Conservation (phyloP, 2,797 vertebrate species). For the Epinephelus malabaricus region DNA sequence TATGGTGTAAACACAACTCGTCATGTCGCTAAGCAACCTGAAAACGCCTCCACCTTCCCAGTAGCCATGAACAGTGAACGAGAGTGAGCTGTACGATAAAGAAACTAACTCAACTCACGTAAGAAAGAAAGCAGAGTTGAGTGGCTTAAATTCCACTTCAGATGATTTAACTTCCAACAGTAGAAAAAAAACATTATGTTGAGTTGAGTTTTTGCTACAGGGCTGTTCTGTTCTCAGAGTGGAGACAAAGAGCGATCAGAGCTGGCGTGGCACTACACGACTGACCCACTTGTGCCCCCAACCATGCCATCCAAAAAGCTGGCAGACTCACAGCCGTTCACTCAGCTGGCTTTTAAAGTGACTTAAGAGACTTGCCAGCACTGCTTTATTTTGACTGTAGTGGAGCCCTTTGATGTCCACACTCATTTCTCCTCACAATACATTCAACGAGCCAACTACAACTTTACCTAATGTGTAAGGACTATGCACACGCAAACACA, state of each 20-base stretch:
- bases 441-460: neutral
- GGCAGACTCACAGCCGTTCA: constrained; percentile 34
- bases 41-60: constrained; percentile 33
- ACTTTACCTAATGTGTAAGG: neutral
- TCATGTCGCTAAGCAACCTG: constrained; percentile 68
- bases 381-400: constrained; percentile 4
- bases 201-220: constrained; percentile 29
- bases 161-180: constrained; percentile 27
- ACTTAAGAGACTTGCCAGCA: constrained; percentile 26
- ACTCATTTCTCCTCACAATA: neutral
- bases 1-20: constrained; percentile 67
- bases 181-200: constrained; percentile 20
- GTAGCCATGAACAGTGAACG: constrained; percentile 18
- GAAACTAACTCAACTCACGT: constrained; percentile 1
- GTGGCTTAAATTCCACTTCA: constrained; percentile 12
- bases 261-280: constrained; percentile 15
- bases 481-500: constrained; percentile 1
- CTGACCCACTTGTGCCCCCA: constrained; percentile 68
- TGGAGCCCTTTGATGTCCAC: constrained; percentile 8
- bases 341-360: constrained; percentile 44
- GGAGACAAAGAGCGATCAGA: constrained; percentile 17
- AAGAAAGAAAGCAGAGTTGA: constrained; percentile 4
- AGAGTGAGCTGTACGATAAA: constrained; percentile 20
- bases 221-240: constrained; percentile 44
- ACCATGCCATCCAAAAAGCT: constrained; percentile 58